These are phyloP conservation scores for Toxonevra muliebris DNA, from an alignment of 2,888 invertebrate species.

Conservation along the genomic window DNA sequence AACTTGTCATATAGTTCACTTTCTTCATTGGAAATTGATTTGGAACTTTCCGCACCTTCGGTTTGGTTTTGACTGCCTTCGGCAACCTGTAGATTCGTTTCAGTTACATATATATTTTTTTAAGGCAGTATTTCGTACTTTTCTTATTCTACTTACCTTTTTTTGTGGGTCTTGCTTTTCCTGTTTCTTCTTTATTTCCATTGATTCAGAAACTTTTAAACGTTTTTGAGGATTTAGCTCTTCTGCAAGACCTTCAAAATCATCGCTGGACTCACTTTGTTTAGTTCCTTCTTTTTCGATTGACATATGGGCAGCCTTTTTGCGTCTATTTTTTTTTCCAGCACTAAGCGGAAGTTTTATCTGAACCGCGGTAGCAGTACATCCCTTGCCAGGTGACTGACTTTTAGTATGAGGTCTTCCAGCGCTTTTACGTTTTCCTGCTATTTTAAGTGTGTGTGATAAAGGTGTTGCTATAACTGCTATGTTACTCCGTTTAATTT, in stretches of 20 bases:
- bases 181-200: conserved; percentile 7
- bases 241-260: conserved; percentile 45
- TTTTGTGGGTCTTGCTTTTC: background rate
- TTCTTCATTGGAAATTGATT: conserved; percentile 10
- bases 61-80: background rate
- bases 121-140: background rate
- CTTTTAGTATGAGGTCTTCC: conserved; percentile 34
- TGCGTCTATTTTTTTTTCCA: conserved; percentile 51
- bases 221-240: conserved; percentile 53
- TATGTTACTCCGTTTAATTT: background rate
- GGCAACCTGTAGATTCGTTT: background rate
- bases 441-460: conserved; percentile 21
- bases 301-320: conserved; percentile 42
- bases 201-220: conserved; percentile 39
- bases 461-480: conserved; percentile 1
- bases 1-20: conserved; percentile 19
- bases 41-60: conserved; percentile 13
- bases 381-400: conserved; percentile 20
- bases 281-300: conserved; percentile 14
- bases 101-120: background rate
- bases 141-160: conserved; percentile 10
- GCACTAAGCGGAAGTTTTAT: conserved; percentile 55
- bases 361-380: conserved; percentile 45
- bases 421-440: conserved; percentile 35
- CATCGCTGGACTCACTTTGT: conserved; percentile 51